phyloP scores from a whole-genome alignment of 2,797 vertebrate species.

The Capromys pilorides region DNA sequence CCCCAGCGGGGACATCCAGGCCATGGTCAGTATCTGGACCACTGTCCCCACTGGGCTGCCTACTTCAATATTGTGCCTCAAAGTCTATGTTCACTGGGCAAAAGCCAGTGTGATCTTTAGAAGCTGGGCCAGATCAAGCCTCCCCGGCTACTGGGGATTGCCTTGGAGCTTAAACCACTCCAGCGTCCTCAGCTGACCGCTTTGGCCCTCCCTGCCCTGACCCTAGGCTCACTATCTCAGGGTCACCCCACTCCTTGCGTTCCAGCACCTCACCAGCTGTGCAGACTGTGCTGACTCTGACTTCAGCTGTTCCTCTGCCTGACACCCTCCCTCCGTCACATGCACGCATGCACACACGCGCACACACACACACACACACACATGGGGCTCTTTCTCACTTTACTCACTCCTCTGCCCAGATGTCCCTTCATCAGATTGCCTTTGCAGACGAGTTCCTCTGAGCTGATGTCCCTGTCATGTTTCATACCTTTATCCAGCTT shows the following conservation, averaged over 20 bases:
- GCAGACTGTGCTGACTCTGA: neutral
- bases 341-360: too few relatives aligned
- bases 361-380: neutral
- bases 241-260: neutral
- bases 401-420: neutral
- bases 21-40: neutral
- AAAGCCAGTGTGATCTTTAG: neutral
- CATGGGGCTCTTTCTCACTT: neutral
- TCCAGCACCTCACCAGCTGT: neutral
- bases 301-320: neutral
- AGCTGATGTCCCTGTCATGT: neutral
- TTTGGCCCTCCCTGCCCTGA: neutral
- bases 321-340: neutral
- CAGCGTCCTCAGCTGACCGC: neutral
- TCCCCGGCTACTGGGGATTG: neutral
- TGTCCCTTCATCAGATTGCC: neutral
- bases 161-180: neutral
- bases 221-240: rapidly evolving
- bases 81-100: rapidly evolving
- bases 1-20: rapidly evolving
- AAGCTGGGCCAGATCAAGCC: neutral
- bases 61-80: neutral
- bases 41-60: neutral
- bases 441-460: neutral
- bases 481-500: neutral